These are phyloP conservation scores for Trematocara variabile DNA, from an alignment of 2,113 vertebrate genomes.

Conservation along the genomic window DNA sequence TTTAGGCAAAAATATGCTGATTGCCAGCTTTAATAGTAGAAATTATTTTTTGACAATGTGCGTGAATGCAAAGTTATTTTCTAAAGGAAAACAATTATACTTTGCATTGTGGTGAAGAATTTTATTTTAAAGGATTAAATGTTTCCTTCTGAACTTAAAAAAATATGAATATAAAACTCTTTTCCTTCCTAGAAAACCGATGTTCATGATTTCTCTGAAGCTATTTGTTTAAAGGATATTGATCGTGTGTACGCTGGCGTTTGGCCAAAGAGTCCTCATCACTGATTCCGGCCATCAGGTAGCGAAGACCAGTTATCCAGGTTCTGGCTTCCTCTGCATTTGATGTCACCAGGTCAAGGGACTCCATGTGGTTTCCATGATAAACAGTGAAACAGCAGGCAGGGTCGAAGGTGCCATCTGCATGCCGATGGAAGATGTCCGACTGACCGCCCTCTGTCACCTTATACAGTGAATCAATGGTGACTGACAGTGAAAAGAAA, in stretches of 20 bases:
- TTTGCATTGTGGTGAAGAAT: neutral
- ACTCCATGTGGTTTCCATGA: slow-evolving; percentile 96
- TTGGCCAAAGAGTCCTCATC: slow-evolving; percentile 94
- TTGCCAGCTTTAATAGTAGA: neutral
- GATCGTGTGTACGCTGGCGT: slow-evolving; percentile 89
- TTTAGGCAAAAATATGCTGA: neutral
- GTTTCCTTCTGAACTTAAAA: neutral
- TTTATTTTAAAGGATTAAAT: neutral
- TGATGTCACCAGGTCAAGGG: slow-evolving; percentile 89
- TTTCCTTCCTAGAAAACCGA: neutral
- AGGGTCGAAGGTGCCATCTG: slow-evolving; percentile 86
- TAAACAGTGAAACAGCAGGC: slow-evolving; percentile 96
- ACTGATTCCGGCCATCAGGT: slow-evolving; percentile 95
- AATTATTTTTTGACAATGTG: neutral
- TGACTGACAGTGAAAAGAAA: slow-evolving; percentile 71
- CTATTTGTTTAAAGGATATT: slow-evolving; percentile 85
- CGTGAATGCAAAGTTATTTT: neutral
- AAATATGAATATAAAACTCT: neutral
- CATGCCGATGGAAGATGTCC: slow-evolving; percentile 90
- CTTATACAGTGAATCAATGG: slow-evolving; percentile 97
- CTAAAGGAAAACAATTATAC: neutral
- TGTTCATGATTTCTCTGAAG: neutral
- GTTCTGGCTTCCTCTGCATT: slow-evolving; percentile 93
- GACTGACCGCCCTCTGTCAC: slow-evolving; percentile 93
- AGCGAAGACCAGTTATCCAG: slow-evolving; percentile 94